Evolutionary conservation across 2,797 vertebrate genomes (phyloP).

Genomic region (Myiotriccus ornatus): DNA sequence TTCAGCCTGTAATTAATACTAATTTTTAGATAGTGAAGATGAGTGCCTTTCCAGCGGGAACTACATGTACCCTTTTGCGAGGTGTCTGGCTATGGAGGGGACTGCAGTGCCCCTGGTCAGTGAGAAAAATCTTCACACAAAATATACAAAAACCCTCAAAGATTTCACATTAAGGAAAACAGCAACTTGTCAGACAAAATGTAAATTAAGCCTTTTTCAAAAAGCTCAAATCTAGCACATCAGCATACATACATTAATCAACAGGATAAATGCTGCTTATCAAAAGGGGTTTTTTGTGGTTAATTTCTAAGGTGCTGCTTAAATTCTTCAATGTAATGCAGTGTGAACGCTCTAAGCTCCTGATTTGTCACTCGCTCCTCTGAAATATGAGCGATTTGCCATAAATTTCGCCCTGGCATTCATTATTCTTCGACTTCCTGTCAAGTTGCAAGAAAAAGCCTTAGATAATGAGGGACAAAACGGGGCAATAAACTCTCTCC

Average conservation of each 20-base stretch:
- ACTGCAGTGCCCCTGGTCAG: too few species aligned
- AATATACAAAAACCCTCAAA: not conserved
- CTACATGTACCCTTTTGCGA: rapidly evolving
- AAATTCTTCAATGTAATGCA: not conserved
- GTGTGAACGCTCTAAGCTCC: not conserved
- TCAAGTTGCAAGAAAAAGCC: too few species aligned
- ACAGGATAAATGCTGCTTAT: not conserved
- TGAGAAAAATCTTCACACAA: not conserved
- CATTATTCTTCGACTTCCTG: not conserved
- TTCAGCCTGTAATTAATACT: not conserved
- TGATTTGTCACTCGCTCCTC: not conserved
- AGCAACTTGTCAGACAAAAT: not conserved
- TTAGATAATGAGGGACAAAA: too few species aligned
- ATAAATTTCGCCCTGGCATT: not conserved
- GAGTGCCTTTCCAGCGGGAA: not conserved
- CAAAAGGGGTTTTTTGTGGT: not conserved
- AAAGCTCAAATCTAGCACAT: not conserved
- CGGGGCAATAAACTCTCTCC: rapidly evolving
- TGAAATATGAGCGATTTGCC: not conserved
- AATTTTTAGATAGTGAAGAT: not conserved
- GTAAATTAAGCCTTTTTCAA: not conserved
- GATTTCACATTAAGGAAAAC: not conserved
- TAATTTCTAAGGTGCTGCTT: not conserved
- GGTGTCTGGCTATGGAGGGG: rapidly evolving
- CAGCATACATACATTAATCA: not conserved